Conservation (phyloP, 2,888 invertebrate genomes). For the Stegana nigrithorax region DNA sequence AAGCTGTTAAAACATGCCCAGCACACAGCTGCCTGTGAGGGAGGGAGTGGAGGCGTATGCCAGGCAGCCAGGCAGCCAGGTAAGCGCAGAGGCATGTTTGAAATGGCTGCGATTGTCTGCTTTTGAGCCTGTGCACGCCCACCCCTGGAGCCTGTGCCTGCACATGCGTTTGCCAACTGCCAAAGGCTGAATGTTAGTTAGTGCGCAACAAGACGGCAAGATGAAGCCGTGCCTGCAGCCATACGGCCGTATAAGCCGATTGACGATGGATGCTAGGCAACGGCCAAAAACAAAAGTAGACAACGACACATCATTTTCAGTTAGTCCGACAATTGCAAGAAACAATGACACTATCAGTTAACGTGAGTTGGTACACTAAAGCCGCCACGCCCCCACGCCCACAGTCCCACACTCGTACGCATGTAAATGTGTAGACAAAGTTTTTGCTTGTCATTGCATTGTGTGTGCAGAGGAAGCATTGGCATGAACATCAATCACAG, state of each 20-base stretch:
- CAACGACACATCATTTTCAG: constrained; percentile 45
- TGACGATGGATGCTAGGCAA: no score
- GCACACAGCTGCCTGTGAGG: neutral
- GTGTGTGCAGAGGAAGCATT: constrained; percentile 10
- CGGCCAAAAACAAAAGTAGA: no score
- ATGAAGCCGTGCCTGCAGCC: neutral
- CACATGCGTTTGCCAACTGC: neutral
- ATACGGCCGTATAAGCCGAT: neutral
- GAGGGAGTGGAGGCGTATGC: neutral
- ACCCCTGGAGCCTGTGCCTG: neutral
- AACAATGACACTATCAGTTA: constrained; percentile 17
- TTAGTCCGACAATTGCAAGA: constrained; percentile 44
- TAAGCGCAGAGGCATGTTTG: neutral
- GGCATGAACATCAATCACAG: constrained; percentile 44
- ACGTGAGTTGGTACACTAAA: constrained; percentile 35
- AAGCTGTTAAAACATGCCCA: neutral
- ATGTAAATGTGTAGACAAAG: neutral
- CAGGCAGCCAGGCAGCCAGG: neutral
- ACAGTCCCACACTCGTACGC: neutral
- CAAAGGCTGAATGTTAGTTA: constrained; percentile 7
- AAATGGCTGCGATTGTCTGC: constrained; percentile 8
- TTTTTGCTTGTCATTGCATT: no score
- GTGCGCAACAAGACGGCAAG: neutral
- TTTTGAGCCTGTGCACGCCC: neutral
- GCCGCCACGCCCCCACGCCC: neutral